These are phyloP conservation scores for Rhagium mordax DNA, from an alignment of 2,888 invertebrate genomes.

Conservation along the genomic window DNA sequence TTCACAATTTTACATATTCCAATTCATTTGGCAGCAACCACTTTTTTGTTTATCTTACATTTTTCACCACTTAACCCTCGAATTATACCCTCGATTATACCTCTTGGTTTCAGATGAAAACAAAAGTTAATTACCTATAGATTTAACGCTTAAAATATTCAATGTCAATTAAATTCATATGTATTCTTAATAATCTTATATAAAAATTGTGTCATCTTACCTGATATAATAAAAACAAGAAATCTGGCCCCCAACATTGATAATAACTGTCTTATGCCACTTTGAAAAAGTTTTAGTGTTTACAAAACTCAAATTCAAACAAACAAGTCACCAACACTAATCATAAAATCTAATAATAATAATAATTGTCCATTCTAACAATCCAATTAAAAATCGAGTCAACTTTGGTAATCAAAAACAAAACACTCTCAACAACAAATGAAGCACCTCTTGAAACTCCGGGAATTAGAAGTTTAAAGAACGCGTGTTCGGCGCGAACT, in stretches of 20 bases:
- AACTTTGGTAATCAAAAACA: conserved; percentile 22
- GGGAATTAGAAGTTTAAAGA: conserved; percentile 50
- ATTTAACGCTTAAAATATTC: too few relatives aligned
- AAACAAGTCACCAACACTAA: conserved; percentile 1
- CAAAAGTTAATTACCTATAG: too few relatives aligned
- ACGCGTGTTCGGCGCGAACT: conserved; percentile 56
- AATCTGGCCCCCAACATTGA: background rate
- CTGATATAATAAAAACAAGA: background rate
- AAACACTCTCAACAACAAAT: conserved; percentile 30
- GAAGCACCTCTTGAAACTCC: conserved; percentile 33
- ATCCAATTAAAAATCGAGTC: conserved; percentile 18
- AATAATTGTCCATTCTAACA: background rate
- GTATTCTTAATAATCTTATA: too few relatives aligned
- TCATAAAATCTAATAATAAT: background rate
- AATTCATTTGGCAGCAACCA: too few relatives aligned
- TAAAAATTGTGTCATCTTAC: background rate
- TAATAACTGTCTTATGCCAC: background rate
- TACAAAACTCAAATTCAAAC: background rate
- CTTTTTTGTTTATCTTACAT: too few relatives aligned
- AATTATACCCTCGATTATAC: too few relatives aligned
- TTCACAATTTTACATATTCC: too few relatives aligned
- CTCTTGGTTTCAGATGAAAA: too few relatives aligned
- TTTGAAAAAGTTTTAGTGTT: background rate
- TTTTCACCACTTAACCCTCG: too few relatives aligned
- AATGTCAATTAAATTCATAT: too few relatives aligned